phyloP scores from a whole-genome alignment of 2,797 vertebrate species.

The Xiphophorus birchmanni region DNA sequence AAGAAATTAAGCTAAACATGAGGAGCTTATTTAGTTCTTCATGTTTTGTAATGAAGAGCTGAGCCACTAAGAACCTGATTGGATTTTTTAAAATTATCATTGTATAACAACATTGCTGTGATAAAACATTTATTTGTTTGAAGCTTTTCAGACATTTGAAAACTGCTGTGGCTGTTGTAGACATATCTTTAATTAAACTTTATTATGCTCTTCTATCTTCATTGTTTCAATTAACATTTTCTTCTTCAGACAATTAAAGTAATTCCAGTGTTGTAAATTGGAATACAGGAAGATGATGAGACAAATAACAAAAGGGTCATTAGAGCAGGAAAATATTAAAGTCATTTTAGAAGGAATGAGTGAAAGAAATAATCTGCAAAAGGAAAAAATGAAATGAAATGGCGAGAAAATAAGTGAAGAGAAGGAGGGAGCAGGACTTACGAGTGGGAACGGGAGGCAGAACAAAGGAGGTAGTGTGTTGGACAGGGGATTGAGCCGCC shows the following conservation, averaged over 20 bases:
- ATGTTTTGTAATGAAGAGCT: no score
- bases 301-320: background rate
- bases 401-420: constrained; percentile 7
- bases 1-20: background rate
- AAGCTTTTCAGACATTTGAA: background rate
- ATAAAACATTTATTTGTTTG: background rate
- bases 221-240: background rate
- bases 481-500: constrained; percentile 68
- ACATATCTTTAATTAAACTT: background rate
- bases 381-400: constrained; percentile 28
- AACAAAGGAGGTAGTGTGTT: constrained; percentile 76
- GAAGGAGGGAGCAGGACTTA: constrained; percentile 20
- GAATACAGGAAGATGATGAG: constrained; percentile 6
- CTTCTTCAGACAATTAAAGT: background rate
- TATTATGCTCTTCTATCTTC: background rate
- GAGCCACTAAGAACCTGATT: no score
- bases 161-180: background rate
- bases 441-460: constrained; percentile 33
- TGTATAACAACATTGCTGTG: background rate
- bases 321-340: constrained; percentile 15
- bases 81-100: background rate
- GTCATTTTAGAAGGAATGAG: constrained; percentile 18
- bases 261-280: background rate
- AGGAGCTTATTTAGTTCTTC: no score
- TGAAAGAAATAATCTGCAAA: constrained; percentile 30